Evolutionary conservation across 2,113 vertebrate genomes (phyloP).

Genomic region (Cavia aperea): DNA sequence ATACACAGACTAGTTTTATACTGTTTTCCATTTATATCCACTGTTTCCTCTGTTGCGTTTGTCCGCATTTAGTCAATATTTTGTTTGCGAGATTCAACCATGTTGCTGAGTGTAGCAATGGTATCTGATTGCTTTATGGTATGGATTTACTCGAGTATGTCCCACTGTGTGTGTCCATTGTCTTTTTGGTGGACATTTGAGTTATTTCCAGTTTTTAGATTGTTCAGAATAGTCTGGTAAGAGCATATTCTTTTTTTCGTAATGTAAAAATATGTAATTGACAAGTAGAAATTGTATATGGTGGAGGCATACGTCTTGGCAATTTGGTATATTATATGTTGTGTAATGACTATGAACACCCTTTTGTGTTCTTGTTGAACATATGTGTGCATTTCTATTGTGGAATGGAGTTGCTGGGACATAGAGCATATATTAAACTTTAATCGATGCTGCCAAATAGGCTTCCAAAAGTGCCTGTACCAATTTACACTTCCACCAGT

Average conservation of each 20-base stretch:
- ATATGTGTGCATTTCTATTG: background rate
- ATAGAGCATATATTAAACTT: background rate
- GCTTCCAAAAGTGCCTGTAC: background rate
- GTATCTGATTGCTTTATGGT: background rate
- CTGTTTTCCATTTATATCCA: background rate
- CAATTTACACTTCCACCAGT: background rate
- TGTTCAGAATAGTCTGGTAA: background rate
- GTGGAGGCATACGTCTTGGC: background rate
- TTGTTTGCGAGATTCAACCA: background rate
- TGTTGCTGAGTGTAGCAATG: background rate
- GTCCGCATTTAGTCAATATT: background rate
- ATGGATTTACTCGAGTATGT: background rate
- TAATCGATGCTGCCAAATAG: background rate
- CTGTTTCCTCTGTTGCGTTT: background rate
- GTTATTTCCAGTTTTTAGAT: background rate
- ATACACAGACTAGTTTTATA: background rate
- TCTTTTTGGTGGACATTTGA: background rate
- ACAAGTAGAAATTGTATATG: background rate
- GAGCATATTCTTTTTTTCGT: background rate
- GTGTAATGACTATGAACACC: background rate
- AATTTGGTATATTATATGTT: background rate
- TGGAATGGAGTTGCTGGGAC: background rate
- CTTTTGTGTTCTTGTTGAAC: conserved; percentile 18
- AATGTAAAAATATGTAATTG: background rate
- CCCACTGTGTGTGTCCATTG: background rate